Base-by-base conservation (phyloP, 2,888 invertebrate species). In the Orthosia incerta region DNA sequence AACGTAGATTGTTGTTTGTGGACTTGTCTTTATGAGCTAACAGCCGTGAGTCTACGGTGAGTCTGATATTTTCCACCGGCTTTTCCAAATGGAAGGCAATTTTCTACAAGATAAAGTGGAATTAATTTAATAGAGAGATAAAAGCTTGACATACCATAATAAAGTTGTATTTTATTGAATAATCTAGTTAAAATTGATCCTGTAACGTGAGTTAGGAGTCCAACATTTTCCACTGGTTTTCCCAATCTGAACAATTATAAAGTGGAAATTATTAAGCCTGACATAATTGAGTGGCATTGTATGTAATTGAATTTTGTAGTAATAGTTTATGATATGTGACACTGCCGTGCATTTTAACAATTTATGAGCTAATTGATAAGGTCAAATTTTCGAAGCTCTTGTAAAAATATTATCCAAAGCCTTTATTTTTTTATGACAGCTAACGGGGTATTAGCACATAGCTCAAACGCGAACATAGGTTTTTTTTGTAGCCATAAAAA, bases 351-450 rank as follows among this genome's bases (percentile, higher is more conserved):
- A 56, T 56, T 39, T 39, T 56, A 71, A 48, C 11, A 56, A 56
- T n/a, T 16, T 48, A 23, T 23, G 15, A 23, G 4, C n/a, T 0
- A 39, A 71, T 9, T 23, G 56, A 48, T n/a, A 71, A 73, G 13
- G 5, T 2, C 9, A 56, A 48, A 48, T 46, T 55, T 71, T 23
- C 73, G 23, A 39, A 39, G 16, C 13, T 31, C 7, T 31, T 31
- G 31, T 31, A 31, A 31, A 31, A 31, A 31, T 31, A 31, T 31
- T 31, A 31, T 39, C 15, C 5, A 15, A 7, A 12, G 18, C 15
- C 39, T 23, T 68, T 71, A 31, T 70, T 7, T 26, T 26, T 23
- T 72, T 73, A 39, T 50, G 26, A 45, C 15, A 45, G 45, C 11
- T 16, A 15, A 15, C 16, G 15, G 39, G 15, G 5, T 12, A 53